phyloP scores from a whole-genome alignment of 2,797 vertebrate genomes.

The Glyptemys insculpta region DNA sequence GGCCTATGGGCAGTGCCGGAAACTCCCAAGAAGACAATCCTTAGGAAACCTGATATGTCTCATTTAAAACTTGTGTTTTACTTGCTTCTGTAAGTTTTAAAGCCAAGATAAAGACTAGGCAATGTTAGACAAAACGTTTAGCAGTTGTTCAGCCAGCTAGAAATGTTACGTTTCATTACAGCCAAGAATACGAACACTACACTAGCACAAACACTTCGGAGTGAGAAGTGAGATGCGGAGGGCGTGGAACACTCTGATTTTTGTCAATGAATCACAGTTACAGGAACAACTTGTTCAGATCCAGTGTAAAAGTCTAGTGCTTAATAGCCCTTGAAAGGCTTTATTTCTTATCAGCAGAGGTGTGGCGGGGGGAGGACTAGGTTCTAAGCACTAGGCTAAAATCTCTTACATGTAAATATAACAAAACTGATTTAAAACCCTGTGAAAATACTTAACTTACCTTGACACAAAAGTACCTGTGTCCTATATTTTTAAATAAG shows the following conservation, averaged over 20 bases:
- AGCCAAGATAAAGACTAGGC: background rate
- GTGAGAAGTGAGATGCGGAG: background rate
- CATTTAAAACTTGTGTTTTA: background rate
- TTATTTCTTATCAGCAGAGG: background rate
- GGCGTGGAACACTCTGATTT: background rate
- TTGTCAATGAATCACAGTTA: background rate
- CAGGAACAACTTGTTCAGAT: conserved; percentile 16
- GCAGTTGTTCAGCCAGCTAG: background rate
- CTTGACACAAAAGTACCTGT: background rate
- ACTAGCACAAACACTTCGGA: background rate
- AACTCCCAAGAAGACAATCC: background rate
- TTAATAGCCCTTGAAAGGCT: background rate
- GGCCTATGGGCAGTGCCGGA: background rate
- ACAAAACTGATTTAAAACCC: background rate
- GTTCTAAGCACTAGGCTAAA: background rate
- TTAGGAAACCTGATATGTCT: fast-evolving
- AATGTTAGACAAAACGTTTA: background rate
- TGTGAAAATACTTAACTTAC: background rate
- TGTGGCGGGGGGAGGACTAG: background rate
- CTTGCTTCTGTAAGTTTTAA: background rate
- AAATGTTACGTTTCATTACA: background rate
- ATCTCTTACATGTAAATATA: background rate
- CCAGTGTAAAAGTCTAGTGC: background rate
- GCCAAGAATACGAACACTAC: background rate
- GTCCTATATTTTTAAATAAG: background rate